phyloP scores from a whole-genome alignment of 2,113 vertebrate species.

The Sphyrna mokarran region DNA sequence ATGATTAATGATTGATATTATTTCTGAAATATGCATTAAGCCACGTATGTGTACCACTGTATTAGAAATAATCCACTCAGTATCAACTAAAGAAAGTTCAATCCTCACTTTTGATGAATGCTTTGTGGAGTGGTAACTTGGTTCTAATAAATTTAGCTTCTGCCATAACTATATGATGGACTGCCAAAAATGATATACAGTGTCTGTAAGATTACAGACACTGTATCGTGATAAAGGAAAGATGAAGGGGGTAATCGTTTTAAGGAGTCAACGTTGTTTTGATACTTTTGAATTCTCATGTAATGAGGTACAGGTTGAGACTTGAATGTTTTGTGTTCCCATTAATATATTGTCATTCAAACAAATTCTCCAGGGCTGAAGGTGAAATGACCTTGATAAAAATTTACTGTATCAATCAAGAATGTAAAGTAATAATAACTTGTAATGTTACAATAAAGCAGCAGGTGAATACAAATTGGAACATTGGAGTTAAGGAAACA shows the following conservation, averaged over 20 bases:
- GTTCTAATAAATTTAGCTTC: conserved; percentile 21
- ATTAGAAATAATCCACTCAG: not conserved
- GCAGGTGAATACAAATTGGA: not conserved
- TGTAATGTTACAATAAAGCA: not conserved
- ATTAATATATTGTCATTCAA: conserved; percentile 1
- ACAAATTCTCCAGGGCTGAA: not conserved
- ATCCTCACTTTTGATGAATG: not conserved
- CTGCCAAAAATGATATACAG: conserved; percentile 18
- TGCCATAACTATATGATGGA: conserved; percentile 28
- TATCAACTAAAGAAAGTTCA: not conserved
- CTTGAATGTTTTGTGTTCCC: not conserved
- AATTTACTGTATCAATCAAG: not conserved
- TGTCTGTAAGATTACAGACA: not conserved
- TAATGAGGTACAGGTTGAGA: not conserved
- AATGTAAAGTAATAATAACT: not conserved
- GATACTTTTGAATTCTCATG: not conserved
- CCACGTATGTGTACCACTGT: not conserved
- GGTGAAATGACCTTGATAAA: not conserved
- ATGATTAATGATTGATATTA: not conserved
- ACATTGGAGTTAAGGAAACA: not conserved
- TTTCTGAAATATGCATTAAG: not conserved
- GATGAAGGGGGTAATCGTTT: not conserved
- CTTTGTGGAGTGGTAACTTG: conserved; percentile 4
- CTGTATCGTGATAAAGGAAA: not conserved
- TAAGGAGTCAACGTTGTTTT: not conserved